Evolutionary conservation across 2,113 vertebrate species (phyloP).

Genomic region (Ginglymostoma cirratum): DNA sequence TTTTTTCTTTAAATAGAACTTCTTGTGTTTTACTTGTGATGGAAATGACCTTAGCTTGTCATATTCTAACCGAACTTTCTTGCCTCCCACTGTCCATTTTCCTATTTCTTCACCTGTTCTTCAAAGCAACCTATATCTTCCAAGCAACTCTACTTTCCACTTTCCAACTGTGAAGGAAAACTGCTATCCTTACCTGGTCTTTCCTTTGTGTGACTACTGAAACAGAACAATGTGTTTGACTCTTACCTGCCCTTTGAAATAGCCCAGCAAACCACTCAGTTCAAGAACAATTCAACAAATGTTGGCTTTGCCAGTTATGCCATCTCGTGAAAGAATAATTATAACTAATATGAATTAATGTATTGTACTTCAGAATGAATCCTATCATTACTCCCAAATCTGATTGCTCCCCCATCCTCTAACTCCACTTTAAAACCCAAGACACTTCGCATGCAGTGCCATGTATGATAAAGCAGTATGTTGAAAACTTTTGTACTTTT

Average conservation of each 20-base stretch:
- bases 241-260: too few relatives aligned
- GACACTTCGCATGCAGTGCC: not conserved
- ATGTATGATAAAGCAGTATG: not conserved
- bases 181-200: too few relatives aligned
- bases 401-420: not conserved
- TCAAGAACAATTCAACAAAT: too few relatives aligned
- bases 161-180: too few relatives aligned
- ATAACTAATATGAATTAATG: not conserved
- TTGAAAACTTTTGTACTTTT: not conserved
- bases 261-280: too few relatives aligned
- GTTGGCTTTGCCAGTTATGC: too few relatives aligned
- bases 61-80: not conserved
- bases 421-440: not conserved
- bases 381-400: not conserved
- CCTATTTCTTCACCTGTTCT: not conserved
- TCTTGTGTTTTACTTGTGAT: not conserved
- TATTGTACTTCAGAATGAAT: slow-evolving; percentile 4
- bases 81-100: not conserved
- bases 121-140: not conserved
- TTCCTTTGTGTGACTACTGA: too few relatives aligned
- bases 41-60: not conserved
- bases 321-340: too few relatives aligned
- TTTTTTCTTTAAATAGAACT: not conserved
- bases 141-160: not conserved
- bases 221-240: too few relatives aligned